Evolutionary conservation across 2,888 invertebrate genomes (phyloP).

Genomic region (Leptopterna dolabrata): DNA sequence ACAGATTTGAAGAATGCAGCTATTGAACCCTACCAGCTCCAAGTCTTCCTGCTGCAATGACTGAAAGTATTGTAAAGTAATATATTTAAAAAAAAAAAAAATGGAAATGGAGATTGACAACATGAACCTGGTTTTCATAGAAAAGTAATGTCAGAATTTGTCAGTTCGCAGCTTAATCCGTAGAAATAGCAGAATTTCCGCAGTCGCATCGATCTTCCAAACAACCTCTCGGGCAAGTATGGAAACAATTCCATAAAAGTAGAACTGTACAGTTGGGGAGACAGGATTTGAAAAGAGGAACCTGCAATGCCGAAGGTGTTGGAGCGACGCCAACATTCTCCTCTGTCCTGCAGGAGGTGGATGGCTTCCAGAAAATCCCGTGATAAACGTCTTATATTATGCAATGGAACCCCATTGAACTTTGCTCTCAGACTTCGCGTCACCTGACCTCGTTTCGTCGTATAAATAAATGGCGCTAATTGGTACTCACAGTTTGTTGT

Average conservation of each 20-base stretch:
- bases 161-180: not conserved
- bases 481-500: too few relatives aligned
- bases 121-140: too few relatives aligned
- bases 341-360: not conserved
- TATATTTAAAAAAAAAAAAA: too few relatives aligned
- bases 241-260: not conserved
- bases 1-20: too few relatives aligned
- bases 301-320: constrained; percentile 25
- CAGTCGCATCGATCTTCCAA: not conserved
- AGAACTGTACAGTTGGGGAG: not conserved
- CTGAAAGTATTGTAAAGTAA: too few relatives aligned
- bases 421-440: too few relatives aligned
- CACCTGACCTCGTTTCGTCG: too few relatives aligned
- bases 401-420: not conserved
- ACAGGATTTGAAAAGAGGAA: not conserved
- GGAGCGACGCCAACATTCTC: not conserved
- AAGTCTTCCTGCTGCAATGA: too few relatives aligned
- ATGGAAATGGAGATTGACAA: too few relatives aligned
- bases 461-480: too few relatives aligned
- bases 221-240: not conserved
- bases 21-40: too few relatives aligned
- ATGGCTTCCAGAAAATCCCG: constrained; percentile 23
- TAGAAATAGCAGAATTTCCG: not conserved
- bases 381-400: not conserved
- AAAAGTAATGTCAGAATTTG: not conserved